Evolutionary conservation across 2,797 vertebrate genomes (phyloP).

Genomic region (Anguilla megastoma): DNA sequence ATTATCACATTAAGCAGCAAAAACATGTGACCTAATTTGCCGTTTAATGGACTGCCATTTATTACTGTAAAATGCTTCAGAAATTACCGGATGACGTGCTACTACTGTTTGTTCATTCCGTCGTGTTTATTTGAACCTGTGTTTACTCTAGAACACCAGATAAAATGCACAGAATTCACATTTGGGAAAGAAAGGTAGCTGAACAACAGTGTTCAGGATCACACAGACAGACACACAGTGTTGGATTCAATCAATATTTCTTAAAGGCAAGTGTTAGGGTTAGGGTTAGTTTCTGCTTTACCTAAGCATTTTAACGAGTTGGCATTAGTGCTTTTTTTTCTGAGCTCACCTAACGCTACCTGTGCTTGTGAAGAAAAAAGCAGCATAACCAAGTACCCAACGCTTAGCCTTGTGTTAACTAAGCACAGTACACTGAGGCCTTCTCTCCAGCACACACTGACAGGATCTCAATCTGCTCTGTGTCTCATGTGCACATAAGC

Average conservation of each 20-base stretch:
- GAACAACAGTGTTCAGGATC: neutral
- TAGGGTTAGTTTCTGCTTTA: too few species aligned
- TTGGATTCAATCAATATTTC: neutral
- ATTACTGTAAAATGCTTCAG: neutral
- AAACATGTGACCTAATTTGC: conserved; percentile 9
- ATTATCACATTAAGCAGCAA: conserved; percentile 32
- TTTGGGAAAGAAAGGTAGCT: neutral
- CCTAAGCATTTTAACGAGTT: too few species aligned
- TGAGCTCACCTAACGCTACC: neutral
- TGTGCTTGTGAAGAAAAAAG: neutral
- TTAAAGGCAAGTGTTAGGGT: neutral
- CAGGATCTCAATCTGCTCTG: too few species aligned
- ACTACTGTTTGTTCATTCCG: neutral
- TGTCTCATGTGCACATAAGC: too few species aligned
- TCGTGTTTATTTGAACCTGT: neutral
- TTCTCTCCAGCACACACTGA: too few species aligned
- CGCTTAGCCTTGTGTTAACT: neutral
- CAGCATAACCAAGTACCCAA: neutral
- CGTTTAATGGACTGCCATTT: conserved; percentile 13
- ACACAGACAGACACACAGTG: neutral
- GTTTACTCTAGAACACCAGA: neutral
- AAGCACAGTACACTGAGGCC: neutral
- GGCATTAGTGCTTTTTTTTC: neutral
- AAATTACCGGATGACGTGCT: neutral
- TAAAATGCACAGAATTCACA: neutral